These are phyloP conservation scores for Carcinoscorpius rotundicauda DNA, from an alignment of 1,140 invertebrate species.

Conservation along the genomic window DNA sequence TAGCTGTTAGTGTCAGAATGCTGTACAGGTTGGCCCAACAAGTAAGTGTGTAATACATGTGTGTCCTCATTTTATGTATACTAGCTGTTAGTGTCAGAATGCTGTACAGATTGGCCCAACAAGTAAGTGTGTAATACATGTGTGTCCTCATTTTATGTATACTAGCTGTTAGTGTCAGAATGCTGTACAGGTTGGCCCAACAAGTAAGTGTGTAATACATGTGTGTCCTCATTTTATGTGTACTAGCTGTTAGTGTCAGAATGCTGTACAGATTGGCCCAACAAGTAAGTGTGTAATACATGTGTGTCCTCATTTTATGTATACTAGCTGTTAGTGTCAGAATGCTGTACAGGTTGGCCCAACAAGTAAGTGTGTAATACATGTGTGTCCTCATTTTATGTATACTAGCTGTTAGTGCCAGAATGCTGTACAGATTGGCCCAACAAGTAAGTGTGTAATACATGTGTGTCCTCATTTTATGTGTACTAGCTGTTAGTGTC, in stretches of 20 bases:
- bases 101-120: slow-evolving; percentile 75
- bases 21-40: slow-evolving; percentile 71
- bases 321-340: slow-evolving; percentile 87
- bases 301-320: too few species aligned
- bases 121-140: slow-evolving; percentile 18
- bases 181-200: slow-evolving; percentile 81
- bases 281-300: slow-evolving; percentile 22
- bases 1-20: slow-evolving; percentile 89
- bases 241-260: slow-evolving; percentile 83
- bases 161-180: slow-evolving; percentile 86
- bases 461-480: too few species aligned
- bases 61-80: too few species aligned
- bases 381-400: too few species aligned
- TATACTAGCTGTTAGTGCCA: slow-evolving; percentile 84
- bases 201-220: slow-evolving; percentile 21
- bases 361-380: slow-evolving; percentile 27
- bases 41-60: slow-evolving; percentile 9
- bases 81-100: slow-evolving; percentile 89
- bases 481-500: slow-evolving; percentile 86
- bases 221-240: too few species aligned
- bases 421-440: slow-evolving; percentile 88
- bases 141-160: too few species aligned
- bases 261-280: slow-evolving; percentile 86
- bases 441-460: slow-evolving; percentile 29
- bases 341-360: slow-evolving; percentile 85